Evolutionary conservation across 2,888 invertebrate species (phyloP).

Genomic region (Blastobasis lacticolella): DNA sequence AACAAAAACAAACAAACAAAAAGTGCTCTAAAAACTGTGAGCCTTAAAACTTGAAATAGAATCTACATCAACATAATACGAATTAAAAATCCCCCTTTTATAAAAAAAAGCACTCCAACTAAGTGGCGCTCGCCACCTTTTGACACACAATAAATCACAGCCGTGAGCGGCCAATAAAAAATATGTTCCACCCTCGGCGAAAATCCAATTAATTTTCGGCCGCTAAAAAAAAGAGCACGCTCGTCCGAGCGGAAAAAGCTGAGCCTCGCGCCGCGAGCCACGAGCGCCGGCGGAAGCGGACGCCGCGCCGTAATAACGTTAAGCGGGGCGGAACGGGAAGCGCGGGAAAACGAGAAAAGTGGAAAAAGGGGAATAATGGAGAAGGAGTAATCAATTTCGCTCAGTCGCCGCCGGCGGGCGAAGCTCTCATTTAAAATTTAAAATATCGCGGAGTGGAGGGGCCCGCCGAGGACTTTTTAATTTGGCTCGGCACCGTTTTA

Average conservation of each 20-base stretch:
- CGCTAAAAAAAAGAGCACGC: constrained; percentile 66
- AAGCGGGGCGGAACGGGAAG: constrained; percentile 58
- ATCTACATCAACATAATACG: constrained; percentile 12
- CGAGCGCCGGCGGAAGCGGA: constrained; percentile 24
- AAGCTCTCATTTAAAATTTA: constrained; percentile 70
- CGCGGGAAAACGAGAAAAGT: constrained; percentile 56
- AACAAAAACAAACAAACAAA: no score
- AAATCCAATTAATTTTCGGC: constrained; percentile 74
- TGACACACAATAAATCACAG: constrained; percentile 73
- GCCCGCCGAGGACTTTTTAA: constrained; percentile 68
- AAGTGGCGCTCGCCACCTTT: constrained; percentile 73
- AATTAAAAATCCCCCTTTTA: constrained; percentile 47
- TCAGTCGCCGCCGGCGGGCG: constrained; percentile 63
- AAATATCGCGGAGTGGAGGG: constrained; percentile 63
- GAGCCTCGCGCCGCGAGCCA: constrained; percentile 25
- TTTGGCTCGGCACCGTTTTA: constrained; percentile 63
- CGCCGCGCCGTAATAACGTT: constrained; percentile 54
- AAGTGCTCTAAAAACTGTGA: no score
- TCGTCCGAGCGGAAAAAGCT: constrained; percentile 64
- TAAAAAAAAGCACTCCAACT: constrained; percentile 57
- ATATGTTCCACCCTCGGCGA: constrained; percentile 73
- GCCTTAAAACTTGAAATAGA: constrained; percentile 1
- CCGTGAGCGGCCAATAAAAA: constrained; percentile 71
- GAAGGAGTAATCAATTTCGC: constrained; percentile 74
- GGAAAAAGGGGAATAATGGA: constrained; percentile 71